Evolutionary conservation across 1,140 invertebrate genomes (phyloP).

Genomic region (Schlechtendalia chinensis): DNA sequence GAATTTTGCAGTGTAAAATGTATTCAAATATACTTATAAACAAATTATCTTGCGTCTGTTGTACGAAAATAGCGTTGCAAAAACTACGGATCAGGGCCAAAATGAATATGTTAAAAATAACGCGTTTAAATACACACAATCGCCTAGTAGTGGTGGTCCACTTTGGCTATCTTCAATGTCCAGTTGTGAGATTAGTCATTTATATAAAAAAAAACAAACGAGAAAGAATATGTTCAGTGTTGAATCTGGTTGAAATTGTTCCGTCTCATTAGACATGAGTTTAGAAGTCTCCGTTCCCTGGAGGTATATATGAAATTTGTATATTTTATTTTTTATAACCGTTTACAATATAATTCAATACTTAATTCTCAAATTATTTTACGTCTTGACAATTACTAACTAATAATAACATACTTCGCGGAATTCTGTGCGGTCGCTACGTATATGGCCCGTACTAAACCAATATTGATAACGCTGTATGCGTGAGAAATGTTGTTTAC

Average conservation of each 20-base stretch:
- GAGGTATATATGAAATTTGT: slow-evolving; percentile 18
- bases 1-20: not conserved
- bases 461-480: not conserved
- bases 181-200: slow-evolving; percentile 45
- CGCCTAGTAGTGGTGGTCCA: slow-evolving; percentile 17
- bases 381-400: not conserved
- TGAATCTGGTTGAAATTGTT: slow-evolving; percentile 32
- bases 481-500: not conserved
- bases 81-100: slow-evolving; percentile 32
- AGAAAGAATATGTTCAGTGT: slow-evolving; percentile 44
- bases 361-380: not conserved
- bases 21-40: slow-evolving; percentile 26
- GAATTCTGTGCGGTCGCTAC: not conserved
- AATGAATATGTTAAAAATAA: slow-evolving; percentile 47
- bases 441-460: not conserved
- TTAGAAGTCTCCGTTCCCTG: slow-evolving; percentile 28
- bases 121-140: slow-evolving; percentile 27
- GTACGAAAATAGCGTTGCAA: slow-evolving; percentile 46
- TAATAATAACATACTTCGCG: slow-evolving; percentile 4
- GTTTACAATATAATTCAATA: not conserved
- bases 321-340: not conserved
- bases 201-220: slow-evolving; percentile 19
- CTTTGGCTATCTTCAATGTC: slow-evolving; percentile 42
- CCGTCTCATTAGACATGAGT: slow-evolving; percentile 25
- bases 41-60: slow-evolving; percentile 17